Evolutionary conservation across 2,888 invertebrate genomes (phyloP).

Genomic region (Nipponacmea schrenckii): DNA sequence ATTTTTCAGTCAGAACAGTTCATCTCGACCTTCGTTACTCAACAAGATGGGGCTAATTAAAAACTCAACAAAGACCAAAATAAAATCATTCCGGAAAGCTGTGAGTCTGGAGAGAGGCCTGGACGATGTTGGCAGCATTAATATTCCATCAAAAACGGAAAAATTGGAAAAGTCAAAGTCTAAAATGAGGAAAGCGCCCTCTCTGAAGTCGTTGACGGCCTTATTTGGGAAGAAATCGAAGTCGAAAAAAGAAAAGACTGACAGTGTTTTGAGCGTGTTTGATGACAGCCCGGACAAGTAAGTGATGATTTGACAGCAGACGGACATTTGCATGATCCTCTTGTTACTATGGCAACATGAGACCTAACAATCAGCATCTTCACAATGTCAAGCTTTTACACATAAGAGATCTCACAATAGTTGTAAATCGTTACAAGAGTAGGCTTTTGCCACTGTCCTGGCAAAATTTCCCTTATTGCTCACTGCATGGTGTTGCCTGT

Average conservation of each 20-base stretch:
- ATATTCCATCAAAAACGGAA: background rate
- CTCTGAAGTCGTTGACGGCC: conserved; percentile 39
- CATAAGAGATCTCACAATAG: too few relatives aligned
- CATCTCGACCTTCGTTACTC: background rate
- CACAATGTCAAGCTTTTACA: too few relatives aligned
- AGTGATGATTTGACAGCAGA: too few relatives aligned
- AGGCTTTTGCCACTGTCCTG: too few relatives aligned
- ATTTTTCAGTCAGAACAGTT: background rate
- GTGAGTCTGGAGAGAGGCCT: conserved; percentile 50
- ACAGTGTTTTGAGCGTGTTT: conserved; percentile 22
- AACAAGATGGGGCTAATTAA: conserved; percentile 21
- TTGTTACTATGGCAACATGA: too few relatives aligned
- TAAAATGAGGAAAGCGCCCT: conserved; percentile 40
- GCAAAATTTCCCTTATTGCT: too few relatives aligned
- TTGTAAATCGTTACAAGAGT: too few relatives aligned
- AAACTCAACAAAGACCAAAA: conserved; percentile 37
- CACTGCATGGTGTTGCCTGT: too few relatives aligned
- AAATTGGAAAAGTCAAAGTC: conserved; percentile 5
- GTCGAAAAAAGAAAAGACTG: conserved; percentile 28
- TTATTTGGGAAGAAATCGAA: conserved; percentile 33
- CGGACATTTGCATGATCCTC: too few relatives aligned
- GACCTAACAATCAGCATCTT: too few relatives aligned
- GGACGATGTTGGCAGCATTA: conserved; percentile 29
- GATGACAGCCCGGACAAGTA: background rate
- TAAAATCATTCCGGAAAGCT: conserved; percentile 44